These are phyloP conservation scores for Drosophila orena DNA, from an alignment of 1,140 invertebrate species.

Conservation along the genomic window DNA sequence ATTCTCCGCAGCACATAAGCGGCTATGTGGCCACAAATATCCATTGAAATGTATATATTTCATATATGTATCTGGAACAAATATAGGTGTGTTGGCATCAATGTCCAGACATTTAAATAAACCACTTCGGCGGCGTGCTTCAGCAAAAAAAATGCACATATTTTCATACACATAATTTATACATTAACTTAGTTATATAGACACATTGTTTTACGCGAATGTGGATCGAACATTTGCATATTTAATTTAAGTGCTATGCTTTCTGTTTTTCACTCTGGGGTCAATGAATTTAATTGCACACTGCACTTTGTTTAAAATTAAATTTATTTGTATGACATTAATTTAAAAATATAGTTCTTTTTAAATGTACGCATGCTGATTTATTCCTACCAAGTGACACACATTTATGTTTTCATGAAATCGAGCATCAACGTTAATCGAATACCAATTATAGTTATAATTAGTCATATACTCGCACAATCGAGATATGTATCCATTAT, in stretches of 20 bases:
- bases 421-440: not conserved
- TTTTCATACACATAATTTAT: constrained; percentile 35
- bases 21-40: constrained; percentile 16
- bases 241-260: constrained; percentile 62
- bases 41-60: constrained; percentile 16
- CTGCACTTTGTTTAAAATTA: constrained; percentile 40
- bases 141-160: constrained; percentile 11
- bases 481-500: not conserved
- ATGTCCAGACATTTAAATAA: constrained; percentile 28
- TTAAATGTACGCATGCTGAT: constrained; percentile 15
- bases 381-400: constrained; percentile 33
- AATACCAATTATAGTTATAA: constrained; percentile 10
- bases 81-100: constrained; percentile 32
- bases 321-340: constrained; percentile 25
- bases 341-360: constrained; percentile 29
- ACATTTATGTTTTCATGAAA: constrained; percentile 24
- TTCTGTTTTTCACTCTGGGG: constrained; percentile 50
- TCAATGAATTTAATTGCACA: constrained; percentile 68
- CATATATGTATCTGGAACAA: not conserved
- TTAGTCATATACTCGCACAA: constrained; percentile 5
- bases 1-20: constrained; percentile 39
- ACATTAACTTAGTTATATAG: constrained; percentile 29
- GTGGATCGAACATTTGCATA: constrained; percentile 64
- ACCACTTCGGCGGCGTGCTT: constrained; percentile 9
- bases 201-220: constrained; percentile 28